These are phyloP conservation scores for Semotilus atromaculatus DNA, from an alignment of 2,797 vertebrate species.

Conservation along the genomic window DNA sequence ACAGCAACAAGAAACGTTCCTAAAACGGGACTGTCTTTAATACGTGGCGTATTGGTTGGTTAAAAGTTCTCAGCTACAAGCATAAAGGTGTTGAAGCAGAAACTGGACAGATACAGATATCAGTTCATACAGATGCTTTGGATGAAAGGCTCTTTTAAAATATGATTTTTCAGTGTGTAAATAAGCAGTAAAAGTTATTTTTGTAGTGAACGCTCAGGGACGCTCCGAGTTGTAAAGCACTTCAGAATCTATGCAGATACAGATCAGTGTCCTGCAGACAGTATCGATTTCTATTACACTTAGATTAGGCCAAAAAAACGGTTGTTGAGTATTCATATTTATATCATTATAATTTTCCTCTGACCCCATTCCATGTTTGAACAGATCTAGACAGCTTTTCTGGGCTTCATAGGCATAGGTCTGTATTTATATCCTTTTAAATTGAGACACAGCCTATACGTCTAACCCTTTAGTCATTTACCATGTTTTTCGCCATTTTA, in stretches of 20 bases:
- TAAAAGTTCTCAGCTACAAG: background rate
- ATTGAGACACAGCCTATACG: background rate
- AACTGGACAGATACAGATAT: background rate
- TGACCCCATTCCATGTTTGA: background rate
- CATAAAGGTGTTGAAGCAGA: background rate
- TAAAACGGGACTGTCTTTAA: slow-evolving; percentile 56
- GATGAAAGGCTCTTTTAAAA: background rate
- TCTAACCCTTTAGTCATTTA: background rate
- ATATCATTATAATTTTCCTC: background rate
- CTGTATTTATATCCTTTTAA: background rate
- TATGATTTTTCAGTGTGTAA: slow-evolving; percentile 31
- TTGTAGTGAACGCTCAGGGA: slow-evolving; percentile 53
- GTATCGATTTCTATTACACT: background rate
- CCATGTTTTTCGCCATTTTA: background rate
- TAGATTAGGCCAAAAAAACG: background rate
- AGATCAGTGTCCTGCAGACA: background rate
- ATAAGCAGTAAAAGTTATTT: slow-evolving; percentile 40
- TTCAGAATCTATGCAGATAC: slow-evolving; percentile 17
- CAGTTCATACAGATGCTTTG: background rate
- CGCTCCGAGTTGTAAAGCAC: background rate
- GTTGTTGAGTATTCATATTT: background rate
- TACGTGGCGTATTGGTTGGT: background rate
- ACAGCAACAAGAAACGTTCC: slow-evolving; percentile 83
- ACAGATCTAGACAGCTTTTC: background rate
- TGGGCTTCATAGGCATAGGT: background rate